Evolutionary conservation across 2,113 vertebrate species (phyloP).

Genomic region (Tor tambroides): DNA sequence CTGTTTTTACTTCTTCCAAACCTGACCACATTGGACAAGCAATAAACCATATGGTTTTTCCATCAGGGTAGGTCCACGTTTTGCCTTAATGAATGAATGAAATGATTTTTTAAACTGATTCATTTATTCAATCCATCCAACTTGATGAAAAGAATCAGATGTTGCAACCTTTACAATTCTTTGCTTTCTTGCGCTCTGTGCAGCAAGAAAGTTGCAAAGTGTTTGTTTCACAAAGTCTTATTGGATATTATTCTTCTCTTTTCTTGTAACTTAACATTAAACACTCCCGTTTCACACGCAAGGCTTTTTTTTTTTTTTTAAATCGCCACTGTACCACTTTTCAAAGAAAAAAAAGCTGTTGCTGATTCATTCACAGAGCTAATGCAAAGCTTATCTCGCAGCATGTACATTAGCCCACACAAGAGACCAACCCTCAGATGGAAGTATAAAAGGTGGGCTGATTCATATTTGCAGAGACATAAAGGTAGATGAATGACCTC

Average conservation of each 20-base stretch:
- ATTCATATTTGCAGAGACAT: slow-evolving; percentile 70
- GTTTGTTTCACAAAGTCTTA: slow-evolving; percentile 4
- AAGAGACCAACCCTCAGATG: slow-evolving; percentile 66
- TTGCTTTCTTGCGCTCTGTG: not conserved
- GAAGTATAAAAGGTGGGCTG: slow-evolving; percentile 48
- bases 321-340: slow-evolving; percentile 27
- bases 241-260: slow-evolving; percentile 49
- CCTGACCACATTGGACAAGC: too few relatives aligned
- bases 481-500: slow-evolving; percentile 73
- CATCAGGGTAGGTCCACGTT: too few relatives aligned
- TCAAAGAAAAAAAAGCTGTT: slow-evolving; percentile 61
- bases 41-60: too few relatives aligned
- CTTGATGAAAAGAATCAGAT: not conserved
- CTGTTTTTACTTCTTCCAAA: too few relatives aligned
- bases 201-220: not conserved
- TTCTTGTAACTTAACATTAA: slow-evolving; percentile 44
- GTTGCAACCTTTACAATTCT: not conserved
- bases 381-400: slow-evolving; percentile 53
- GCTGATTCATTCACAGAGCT: slow-evolving; percentile 63
- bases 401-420: slow-evolving; percentile 56
- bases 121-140: not conserved
- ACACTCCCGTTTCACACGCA: not conserved
- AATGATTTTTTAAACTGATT: not conserved
- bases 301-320: not conserved
- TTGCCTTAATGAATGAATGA: too few relatives aligned